Evolutionary conservation across 2,797 vertebrate species (phyloP).

Genomic region (Chromis chromis): DNA sequence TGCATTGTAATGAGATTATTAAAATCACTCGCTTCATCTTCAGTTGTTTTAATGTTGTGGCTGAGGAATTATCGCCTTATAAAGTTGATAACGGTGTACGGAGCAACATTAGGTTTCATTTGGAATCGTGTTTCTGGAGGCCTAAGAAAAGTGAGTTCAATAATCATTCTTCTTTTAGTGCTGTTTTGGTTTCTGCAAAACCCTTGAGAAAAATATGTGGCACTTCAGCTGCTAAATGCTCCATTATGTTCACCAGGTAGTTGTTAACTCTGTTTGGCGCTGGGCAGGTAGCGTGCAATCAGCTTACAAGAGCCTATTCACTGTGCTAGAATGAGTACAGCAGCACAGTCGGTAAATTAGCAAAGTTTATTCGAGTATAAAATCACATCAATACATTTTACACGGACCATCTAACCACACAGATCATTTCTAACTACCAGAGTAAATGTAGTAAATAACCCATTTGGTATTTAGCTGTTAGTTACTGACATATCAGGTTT

Average conservation of each 20-base stretch:
- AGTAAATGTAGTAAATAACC: not conserved
- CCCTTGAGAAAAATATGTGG: not conserved
- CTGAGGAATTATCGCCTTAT: too few relatives aligned
- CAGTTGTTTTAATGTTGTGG: too few relatives aligned
- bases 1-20: too few relatives aligned
- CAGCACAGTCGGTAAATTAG: not conserved
- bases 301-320: not conserved
- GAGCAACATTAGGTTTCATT: not conserved
- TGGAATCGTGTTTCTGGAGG: too few relatives aligned
- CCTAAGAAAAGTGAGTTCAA: too few relatives aligned
- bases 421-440: conserved; percentile 5
- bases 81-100: not conserved
- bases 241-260: not conserved
- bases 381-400: not conserved
- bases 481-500: not conserved
- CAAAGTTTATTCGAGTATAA: conserved; percentile 2
- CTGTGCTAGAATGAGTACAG: not conserved
- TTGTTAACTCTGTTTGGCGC: conserved; percentile 1
- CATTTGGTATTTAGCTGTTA: not conserved
- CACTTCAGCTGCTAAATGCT: not conserved
- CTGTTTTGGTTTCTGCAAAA: too few relatives aligned
- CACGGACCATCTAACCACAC: not conserved
- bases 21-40: too few relatives aligned
- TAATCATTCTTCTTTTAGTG: too few relatives aligned
- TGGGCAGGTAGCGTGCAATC: not conserved